Conservation (phyloP, 2,888 invertebrate species). For the Watsonalla cultraria region DNA sequence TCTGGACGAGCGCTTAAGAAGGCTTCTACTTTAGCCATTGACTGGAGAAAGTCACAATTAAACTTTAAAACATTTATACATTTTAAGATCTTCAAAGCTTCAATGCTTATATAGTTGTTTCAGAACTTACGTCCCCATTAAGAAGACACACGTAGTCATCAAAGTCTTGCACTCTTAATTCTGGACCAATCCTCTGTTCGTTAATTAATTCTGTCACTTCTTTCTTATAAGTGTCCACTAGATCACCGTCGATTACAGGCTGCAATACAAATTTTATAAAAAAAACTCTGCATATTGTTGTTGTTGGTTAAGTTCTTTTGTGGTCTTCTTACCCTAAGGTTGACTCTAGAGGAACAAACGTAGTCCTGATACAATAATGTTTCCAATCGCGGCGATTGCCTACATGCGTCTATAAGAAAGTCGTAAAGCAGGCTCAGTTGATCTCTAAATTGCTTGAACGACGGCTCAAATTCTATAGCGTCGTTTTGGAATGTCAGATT, state of each 20-base stretch:
- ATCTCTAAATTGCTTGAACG: slow-evolving; percentile 85
- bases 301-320: neutral
- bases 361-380: slow-evolving; percentile 86
- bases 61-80: neutral
- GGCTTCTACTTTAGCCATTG: slow-evolving; percentile 79
- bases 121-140: slow-evolving; percentile 79
- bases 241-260: slow-evolving; percentile 87
- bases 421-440: slow-evolving; percentile 85
- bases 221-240: slow-evolving; percentile 81
- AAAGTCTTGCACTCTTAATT: slow-evolving; percentile 86
- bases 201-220: slow-evolving; percentile 81
- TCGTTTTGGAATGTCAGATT: slow-evolving; percentile 79
- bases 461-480: slow-evolving; percentile 84
- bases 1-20: slow-evolving; percentile 83
- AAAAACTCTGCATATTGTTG: neutral
- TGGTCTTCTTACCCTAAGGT: slow-evolving; percentile 39
- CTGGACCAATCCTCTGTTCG: slow-evolving; percentile 86
- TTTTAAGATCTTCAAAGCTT: neutral
- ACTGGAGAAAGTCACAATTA: slow-evolving; percentile 47
- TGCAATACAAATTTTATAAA: slow-evolving; percentile 35
- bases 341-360: slow-evolving; percentile 30
- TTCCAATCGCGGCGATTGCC: slow-evolving; percentile 87
- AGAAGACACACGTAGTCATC: slow-evolving; percentile 88
- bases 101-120: neutral
- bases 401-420: slow-evolving; percentile 85